Conservation (phyloP, 2,113 vertebrate genomes). For the Psophia crepitans region DNA sequence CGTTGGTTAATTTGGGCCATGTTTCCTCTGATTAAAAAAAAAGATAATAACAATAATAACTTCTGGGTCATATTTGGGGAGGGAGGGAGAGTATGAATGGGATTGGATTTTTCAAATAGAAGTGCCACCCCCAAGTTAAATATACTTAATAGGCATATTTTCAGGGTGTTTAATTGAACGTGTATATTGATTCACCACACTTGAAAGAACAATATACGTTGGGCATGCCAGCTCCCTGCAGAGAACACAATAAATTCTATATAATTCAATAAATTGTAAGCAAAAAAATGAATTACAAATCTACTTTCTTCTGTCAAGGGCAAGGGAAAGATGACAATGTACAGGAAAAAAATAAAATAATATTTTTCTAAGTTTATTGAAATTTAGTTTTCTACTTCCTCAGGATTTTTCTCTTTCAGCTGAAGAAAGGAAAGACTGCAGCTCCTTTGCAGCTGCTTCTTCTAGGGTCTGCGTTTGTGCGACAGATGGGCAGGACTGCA, state of each 20-base stretch:
- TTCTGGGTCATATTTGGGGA: not conserved
- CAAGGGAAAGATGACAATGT: not conserved
- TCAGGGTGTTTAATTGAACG: not conserved
- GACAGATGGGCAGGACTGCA: not conserved
- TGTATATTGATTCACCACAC: not conserved
- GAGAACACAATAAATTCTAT: not conserved
- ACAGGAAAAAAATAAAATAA: not conserved
- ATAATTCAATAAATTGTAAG: not conserved
- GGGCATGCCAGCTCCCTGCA: not conserved
- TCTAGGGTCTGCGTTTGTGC: not conserved
- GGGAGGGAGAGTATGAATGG: not conserved
- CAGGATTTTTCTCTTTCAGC: not conserved
- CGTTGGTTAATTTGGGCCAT: conserved; percentile 27
- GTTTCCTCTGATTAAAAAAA: not conserved
- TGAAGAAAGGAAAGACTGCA: not conserved
- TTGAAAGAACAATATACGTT: not conserved
- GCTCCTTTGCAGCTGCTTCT: not conserved
- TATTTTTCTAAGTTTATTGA: not conserved
- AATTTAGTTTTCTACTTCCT: not conserved
- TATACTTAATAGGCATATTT: not conserved
- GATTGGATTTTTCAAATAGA: not conserved
- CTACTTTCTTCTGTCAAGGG: not conserved
- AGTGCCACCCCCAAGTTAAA: not conserved
- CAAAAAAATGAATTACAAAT: not conserved
- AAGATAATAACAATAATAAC: not conserved